Conservation (phyloP, 2,113 vertebrate species). For the Fregetta grallaria region DNA sequence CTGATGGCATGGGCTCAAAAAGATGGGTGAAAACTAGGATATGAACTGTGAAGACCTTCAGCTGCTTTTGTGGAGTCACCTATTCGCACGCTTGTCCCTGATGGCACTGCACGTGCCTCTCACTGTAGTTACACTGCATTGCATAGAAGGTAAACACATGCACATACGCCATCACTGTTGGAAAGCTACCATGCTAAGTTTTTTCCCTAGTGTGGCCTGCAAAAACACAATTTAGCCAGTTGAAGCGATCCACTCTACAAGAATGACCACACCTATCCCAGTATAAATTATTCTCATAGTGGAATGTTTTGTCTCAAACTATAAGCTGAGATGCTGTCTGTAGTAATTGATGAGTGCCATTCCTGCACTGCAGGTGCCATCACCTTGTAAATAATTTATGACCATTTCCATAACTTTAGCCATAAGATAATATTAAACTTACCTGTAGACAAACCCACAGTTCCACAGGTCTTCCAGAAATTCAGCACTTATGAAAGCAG, state of each 20-base stretch:
- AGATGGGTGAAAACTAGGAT: not conserved
- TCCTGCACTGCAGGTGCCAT: not conserved
- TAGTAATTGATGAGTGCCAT: not conserved
- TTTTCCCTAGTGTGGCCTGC: not conserved
- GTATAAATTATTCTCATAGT: not conserved
- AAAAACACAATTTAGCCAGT: not conserved
- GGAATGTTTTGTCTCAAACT: not conserved
- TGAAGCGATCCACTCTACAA: not conserved
- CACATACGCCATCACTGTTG: accelerated
- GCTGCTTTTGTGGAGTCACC: not conserved
- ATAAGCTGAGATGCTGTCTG: not conserved
- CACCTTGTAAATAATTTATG: not conserved
- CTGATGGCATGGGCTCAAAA: not conserved
- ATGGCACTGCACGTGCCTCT: not conserved
- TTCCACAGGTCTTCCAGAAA: not conserved
- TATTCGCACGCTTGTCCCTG: accelerated
- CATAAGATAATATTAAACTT: not conserved
- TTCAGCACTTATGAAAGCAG: not conserved
- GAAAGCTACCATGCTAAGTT: not conserved
- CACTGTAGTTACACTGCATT: not conserved
- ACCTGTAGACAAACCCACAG: not conserved
- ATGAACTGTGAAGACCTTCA: not conserved
- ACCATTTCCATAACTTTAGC: not conserved
- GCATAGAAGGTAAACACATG: not conserved
- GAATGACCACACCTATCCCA: not conserved